Evolutionary conservation across 37 sponge, comb jelly and placozoan species (phyloP).

Genomic region (Beroe ovata): DNA sequence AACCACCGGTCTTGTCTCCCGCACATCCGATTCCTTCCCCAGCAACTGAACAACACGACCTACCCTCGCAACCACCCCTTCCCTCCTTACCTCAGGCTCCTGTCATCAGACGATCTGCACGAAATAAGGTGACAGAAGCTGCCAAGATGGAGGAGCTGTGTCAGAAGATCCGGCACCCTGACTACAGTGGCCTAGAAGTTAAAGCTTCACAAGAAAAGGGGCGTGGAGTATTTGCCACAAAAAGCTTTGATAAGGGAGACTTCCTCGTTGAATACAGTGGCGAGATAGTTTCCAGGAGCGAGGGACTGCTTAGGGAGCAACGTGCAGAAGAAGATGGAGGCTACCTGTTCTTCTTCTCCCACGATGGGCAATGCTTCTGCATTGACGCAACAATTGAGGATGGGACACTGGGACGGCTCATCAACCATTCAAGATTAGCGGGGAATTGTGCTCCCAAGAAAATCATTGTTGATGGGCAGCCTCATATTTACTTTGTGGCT

Average conservation of each 20-base stretch:
- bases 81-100: background rate
- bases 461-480: background rate
- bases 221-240: background rate
- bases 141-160: background rate
- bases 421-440: background rate
- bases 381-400: background rate
- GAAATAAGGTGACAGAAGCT: background rate
- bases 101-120: background rate
- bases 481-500: background rate
- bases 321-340: background rate
- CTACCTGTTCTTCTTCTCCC: background rate
- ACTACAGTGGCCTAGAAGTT: background rate
- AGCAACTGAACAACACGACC: background rate
- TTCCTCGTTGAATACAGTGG: background rate
- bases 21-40: background rate
- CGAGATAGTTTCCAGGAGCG: background rate
- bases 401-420: background rate
- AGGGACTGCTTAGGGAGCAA: background rate
- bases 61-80: background rate
- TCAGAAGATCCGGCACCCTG: background rate
- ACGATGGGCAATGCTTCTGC: background rate
- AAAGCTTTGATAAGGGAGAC: background rate
- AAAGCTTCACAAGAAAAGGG: background rate
- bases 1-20: background rate
- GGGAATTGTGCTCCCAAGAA: background rate